A percentile compares a stretch with the other conserved stretches of the same genome.
Evolutionary conservation across 2,113 vertebrate species (phyloP).

Genomic region (Heloderma charlesbogerti): DNA sequence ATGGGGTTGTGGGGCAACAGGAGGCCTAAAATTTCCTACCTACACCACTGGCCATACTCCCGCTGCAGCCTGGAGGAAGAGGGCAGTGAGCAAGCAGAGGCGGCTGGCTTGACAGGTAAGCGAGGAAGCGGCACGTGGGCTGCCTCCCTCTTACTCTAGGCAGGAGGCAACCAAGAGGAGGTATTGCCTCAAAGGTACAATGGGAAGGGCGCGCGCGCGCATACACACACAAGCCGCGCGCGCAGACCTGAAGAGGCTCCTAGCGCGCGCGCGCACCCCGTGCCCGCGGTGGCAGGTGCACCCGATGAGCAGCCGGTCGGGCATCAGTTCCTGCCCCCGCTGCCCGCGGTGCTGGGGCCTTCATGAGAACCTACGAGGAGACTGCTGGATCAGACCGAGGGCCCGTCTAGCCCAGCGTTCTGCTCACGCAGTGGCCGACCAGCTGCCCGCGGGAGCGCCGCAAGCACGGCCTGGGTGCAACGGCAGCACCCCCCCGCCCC

Average conservation of each 20-base stretch:
- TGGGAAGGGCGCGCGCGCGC: neutral
- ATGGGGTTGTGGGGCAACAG: no score
- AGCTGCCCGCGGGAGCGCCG: no score
- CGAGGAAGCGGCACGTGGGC: neutral
- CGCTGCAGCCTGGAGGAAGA: neutral
- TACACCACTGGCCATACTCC: no score
- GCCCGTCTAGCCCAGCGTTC: no score
- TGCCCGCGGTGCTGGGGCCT: neutral
- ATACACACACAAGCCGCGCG: no score
- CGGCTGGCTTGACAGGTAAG: neutral
- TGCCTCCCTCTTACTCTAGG: neutral
- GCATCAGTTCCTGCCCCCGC: neutral
- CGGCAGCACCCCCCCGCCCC: no score
- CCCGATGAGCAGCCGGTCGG: neutral
- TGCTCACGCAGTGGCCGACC: no score
- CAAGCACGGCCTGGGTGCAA: no score
- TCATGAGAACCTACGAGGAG: no score
- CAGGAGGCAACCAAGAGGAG: neutral
- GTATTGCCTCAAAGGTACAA: neutral
- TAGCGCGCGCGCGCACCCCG: neutral
- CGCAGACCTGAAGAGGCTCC: neutral
- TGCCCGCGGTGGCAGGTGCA: no score
- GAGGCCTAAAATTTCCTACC: no score
- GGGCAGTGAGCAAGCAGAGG: neutral
- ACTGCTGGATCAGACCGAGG: no score